Evolutionary conservation across 2,797 vertebrate species (phyloP).

Genomic region (Chelidonichthys spinosus): DNA sequence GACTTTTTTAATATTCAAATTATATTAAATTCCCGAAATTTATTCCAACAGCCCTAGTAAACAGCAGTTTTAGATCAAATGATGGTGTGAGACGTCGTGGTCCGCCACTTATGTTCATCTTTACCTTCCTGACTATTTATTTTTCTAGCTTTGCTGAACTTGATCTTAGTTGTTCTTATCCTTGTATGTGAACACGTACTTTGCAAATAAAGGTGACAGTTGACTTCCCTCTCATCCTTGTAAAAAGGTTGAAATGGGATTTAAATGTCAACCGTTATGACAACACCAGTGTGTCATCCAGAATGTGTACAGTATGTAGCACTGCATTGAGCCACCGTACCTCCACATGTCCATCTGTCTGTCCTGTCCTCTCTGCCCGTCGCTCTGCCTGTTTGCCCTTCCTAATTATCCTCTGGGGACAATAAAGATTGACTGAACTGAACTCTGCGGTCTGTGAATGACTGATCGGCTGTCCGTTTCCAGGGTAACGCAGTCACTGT

Average conservation of each 20-base stretch:
- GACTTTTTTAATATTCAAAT: too few relatives aligned
- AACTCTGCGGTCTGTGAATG: slow-evolving; percentile 53
- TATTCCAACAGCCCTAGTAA: too few relatives aligned
- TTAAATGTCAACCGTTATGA: slow-evolving; percentile 50
- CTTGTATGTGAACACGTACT: too few relatives aligned
- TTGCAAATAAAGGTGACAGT: too few relatives aligned
- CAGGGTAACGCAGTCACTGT: slow-evolving; percentile 55
- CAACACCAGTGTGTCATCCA: slow-evolving; percentile 19
- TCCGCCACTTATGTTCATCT: too few relatives aligned
- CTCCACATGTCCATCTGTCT: slow-evolving; percentile 9
- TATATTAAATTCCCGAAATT: too few relatives aligned
- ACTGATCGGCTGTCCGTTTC: slow-evolving; percentile 58
- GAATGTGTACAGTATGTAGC: slow-evolving; percentile 13
- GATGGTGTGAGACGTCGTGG: too few relatives aligned
- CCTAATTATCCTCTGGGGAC: slow-evolving; percentile 63
- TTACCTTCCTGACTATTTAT: too few relatives aligned
- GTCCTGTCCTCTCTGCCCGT: not conserved
- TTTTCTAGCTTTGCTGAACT: too few relatives aligned
- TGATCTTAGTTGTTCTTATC: too few relatives aligned
- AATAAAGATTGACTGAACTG: slow-evolving; percentile 51
- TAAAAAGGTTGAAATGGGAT: not conserved
- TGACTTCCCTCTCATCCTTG: not conserved
- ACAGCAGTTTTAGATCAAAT: too few relatives aligned
- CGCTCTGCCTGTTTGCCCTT: slow-evolving; percentile 32
- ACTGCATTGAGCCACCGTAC: slow-evolving; percentile 10